A percentile compares a stretch with the other conserved stretches of the same genome.
These are phyloP conservation scores for Anableps anableps DNA, from an alignment of 2,797 vertebrate species.

Conservation along the genomic window DNA sequence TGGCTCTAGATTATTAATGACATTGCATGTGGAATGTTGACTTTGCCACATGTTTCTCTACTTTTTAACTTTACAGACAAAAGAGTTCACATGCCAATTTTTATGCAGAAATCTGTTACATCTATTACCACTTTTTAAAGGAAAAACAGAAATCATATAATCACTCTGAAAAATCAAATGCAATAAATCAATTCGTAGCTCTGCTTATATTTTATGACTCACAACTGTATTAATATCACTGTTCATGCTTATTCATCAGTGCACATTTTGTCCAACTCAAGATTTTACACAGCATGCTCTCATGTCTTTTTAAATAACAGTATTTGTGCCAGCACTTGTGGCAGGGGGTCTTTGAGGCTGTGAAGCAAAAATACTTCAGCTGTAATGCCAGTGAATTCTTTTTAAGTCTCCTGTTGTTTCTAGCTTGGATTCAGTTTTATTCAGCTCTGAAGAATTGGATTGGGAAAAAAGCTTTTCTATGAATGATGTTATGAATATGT, in stretches of 20 bases:
- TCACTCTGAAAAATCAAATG: neutral
- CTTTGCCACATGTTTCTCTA: conserved; percentile 19
- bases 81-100: conserved; percentile 20
- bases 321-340: conserved; percentile 37
- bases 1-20: conserved; percentile 47
- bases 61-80: conserved; percentile 16
- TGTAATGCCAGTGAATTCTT: conserved; percentile 41
- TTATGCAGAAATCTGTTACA: conserved; percentile 14
- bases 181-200: conserved; percentile 36
- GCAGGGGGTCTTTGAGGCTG: conserved; percentile 32
- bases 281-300: conserved; percentile 46
- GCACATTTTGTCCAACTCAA: conserved; percentile 42
- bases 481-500: neutral
- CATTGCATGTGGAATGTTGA: conserved; percentile 41
- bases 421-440: conserved; percentile 25
- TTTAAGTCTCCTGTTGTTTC: conserved; percentile 28
- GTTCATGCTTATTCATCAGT: conserved; percentile 66
- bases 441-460: neutral
- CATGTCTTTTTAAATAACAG: conserved; percentile 54
- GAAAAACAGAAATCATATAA: conserved; percentile 4
- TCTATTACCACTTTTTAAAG: neutral
- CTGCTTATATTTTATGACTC: conserved; percentile 33
- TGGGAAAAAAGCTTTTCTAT: neutral
- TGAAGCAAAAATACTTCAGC: conserved; percentile 36
- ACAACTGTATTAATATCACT: conserved; percentile 39